phyloP scores from a whole-genome alignment of 1,140 invertebrate species.

The Trachelipus rathkii region DNA sequence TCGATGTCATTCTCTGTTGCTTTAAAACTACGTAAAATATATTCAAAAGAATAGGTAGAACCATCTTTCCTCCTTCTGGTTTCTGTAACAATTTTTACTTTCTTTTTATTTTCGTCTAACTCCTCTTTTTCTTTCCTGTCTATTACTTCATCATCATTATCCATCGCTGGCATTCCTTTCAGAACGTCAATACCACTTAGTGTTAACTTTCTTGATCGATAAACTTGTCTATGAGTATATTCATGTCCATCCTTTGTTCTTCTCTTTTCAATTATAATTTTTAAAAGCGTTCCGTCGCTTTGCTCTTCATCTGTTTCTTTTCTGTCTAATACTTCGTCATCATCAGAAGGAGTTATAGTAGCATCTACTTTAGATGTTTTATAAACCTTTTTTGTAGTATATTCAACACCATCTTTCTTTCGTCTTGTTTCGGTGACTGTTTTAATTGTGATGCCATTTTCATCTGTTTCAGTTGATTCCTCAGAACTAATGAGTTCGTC shows the following conservation, averaged over 20 bases:
- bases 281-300: constrained; percentile 34
- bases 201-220: constrained; percentile 39
- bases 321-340: constrained; percentile 42
- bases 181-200: constrained; percentile 39
- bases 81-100: constrained; percentile 39
- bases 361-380: constrained; percentile 41
- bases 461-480: constrained; percentile 41
- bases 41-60: constrained; percentile 43
- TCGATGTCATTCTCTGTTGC: constrained; percentile 36
- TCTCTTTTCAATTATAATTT: constrained; percentile 37
- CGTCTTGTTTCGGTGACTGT: constrained; percentile 43
- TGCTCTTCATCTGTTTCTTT: constrained; percentile 40
- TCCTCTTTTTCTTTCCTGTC: constrained; percentile 39
- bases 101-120: constrained; percentile 32
- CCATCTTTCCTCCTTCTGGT: constrained; percentile 41
- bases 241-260: constrained; percentile 38
- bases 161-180: constrained; percentile 37
- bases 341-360: constrained; percentile 40
- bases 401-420: constrained; percentile 37
- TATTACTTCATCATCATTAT: constrained; percentile 43
- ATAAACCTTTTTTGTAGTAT: constrained; percentile 44
- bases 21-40: constrained; percentile 41
- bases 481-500: constrained; percentile 35
- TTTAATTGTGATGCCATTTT: constrained; percentile 37
- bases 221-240: constrained; percentile 44